phyloP scores from a whole-genome alignment of 2,888 invertebrate species.

The Cremastobaeus sp. region DNA sequence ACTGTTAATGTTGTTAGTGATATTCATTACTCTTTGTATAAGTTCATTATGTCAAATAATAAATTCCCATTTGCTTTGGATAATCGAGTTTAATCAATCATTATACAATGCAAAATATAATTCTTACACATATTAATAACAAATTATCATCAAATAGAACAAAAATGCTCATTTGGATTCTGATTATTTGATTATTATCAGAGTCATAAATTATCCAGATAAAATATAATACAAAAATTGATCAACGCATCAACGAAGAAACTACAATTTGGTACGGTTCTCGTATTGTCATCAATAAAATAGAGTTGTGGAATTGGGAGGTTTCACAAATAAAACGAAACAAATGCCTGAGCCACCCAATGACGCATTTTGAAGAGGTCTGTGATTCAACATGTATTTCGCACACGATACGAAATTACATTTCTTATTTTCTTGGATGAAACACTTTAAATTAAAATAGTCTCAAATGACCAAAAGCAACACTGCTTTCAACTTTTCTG shows the following conservation, averaged over 20 bases:
- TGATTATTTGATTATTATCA: conserved; percentile 38
- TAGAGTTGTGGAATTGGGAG: conserved; percentile 31
- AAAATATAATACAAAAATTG: conserved; percentile 25
- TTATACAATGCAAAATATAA: too few relatives aligned
- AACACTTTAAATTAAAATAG: too few relatives aligned
- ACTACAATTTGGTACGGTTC: conserved; percentile 43
- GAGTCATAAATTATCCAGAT: conserved; percentile 29
- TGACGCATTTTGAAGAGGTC: too few relatives aligned
- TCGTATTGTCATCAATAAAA: conserved; percentile 46
- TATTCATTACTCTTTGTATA: too few relatives aligned
- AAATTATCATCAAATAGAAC: conserved; percentile 40
- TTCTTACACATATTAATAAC: conserved; percentile 48
- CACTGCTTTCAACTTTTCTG: too few relatives aligned
- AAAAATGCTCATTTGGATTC: conserved; percentile 32
- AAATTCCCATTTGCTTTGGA: too few relatives aligned
- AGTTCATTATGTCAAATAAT: too few relatives aligned
- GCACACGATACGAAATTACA: conserved; percentile 7
- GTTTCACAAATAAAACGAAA: conserved; percentile 38
- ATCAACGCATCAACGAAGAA: conserved; percentile 20
- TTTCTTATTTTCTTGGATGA: too few relatives aligned
- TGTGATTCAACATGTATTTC: conserved; percentile 11
- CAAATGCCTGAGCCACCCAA: conserved; percentile 23
- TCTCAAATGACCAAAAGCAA: too few relatives aligned
- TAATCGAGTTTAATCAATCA: too few relatives aligned
- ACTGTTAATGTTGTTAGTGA: too few relatives aligned